Base-by-base conservation (phyloP, 2,113 vertebrate species). In the Talpa occidentalis region DNA sequence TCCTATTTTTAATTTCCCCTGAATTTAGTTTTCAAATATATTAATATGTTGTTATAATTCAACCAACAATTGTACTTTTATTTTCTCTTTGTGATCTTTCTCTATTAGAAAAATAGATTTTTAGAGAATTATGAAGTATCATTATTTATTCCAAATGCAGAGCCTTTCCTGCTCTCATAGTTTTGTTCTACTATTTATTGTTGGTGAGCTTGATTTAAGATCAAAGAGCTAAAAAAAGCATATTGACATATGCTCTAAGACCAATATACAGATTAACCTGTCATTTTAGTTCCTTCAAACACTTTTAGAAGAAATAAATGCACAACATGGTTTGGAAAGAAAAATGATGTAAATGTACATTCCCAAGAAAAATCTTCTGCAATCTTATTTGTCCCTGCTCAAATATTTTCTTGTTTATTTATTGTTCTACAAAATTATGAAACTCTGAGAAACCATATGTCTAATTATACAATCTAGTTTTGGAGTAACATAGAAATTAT, bases 281-380 rank as follows among this genome's bases (percentile, higher is more conserved):
- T 97, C 62, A 85, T 96, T 96, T 97, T 91, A 85, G 35, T 69
- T 95, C 91, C 91, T 97, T 94, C 93, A 96, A 93, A 96, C 91
- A 92, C 91, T 94, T 97, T 93, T 83, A 88, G 97, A 98, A 97
- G 24, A 97, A 94, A 97, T 95, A 97, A 96, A 96, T 91, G 87
- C 0, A 97, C 94, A 96, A 97, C 94, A 80, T 0, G 87, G 93
- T 96, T 97, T 97, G 97, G 96, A 97, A 98, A 95, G 97, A 97
- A 94, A 80, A 19, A 2, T 67, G 56, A 91, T 96, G 85, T 96
- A 89, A 96, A 90, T 98, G 95, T 92, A 94, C 96, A 97, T 97
- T 97, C 93, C 96, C 97, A 52, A 80, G 94, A 76, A 96, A 97
- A 96, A 96, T 73, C 84, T 37, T 89, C 92, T 70, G 67, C 95